Evolutionary conservation across 1,140 invertebrate genomes (phyloP).

Genomic region (Pygmarrhopalites habei): DNA sequence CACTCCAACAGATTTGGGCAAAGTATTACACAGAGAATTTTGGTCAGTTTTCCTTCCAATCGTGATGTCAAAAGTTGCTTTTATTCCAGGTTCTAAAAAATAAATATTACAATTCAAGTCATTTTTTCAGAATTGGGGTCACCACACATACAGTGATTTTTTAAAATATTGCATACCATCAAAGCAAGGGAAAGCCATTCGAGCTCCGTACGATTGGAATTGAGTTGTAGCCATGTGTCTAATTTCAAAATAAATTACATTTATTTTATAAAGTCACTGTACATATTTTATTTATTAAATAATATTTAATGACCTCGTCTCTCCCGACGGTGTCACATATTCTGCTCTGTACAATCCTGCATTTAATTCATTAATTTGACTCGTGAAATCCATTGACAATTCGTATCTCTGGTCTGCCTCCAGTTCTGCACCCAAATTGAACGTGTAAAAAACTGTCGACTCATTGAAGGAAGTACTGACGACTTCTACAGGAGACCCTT

Average conservation of each 20-base stretch:
- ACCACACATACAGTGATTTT: too few species aligned
- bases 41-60: too few species aligned
- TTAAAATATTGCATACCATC: too few species aligned
- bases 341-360: constrained; percentile 29
- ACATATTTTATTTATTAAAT: neutral
- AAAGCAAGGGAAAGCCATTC: constrained; percentile 28
- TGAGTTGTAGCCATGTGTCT: constrained; percentile 17
- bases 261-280: neutral
- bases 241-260: constrained; percentile 22
- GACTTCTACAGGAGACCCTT: too few species aligned
- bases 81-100: too few species aligned
- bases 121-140: too few species aligned
- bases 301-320: neutral
- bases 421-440: constrained; percentile 3
- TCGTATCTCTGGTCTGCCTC: constrained; percentile 10
- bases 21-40: too few species aligned
- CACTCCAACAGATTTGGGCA: too few species aligned
- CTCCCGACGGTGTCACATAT: constrained; percentile 13
- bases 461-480: too few species aligned
- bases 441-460: too few species aligned
- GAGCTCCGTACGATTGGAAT: constrained; percentile 10
- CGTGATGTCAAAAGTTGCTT: too few species aligned
- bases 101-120: too few species aligned
- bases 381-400: constrained; percentile 22
- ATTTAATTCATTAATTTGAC: constrained; percentile 12